Percentiles rank a stretch among this genome's conserved stretches.
phyloP scores from a whole-genome alignment of 1,140 invertebrate species.

The Aphelenchoides besseyi region DNA sequence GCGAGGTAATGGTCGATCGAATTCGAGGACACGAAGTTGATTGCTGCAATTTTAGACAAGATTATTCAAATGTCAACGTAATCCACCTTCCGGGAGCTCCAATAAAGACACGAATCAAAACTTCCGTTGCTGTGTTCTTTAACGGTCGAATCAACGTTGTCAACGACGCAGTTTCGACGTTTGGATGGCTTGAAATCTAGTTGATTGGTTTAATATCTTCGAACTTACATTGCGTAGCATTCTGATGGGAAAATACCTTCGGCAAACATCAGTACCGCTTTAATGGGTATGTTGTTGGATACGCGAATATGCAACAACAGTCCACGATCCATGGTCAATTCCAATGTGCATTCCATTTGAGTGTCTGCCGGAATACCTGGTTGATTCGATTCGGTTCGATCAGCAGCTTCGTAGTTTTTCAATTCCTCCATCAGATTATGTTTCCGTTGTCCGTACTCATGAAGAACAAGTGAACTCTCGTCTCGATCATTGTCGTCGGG shows the following conservation, averaged over 20 bases:
- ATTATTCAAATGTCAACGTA: background rate
- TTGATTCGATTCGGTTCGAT: conserved; percentile 12
- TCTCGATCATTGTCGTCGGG: conserved; percentile 19
- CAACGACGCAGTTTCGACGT: conserved; percentile 21
- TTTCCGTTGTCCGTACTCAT: conserved; percentile 46
- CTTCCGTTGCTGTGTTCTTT: conserved; percentile 18
- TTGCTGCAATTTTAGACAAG: conserved; percentile 28
- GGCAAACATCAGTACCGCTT: conserved; percentile 44
- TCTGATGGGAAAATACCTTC: conserved; percentile 51
- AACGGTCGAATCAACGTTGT: conserved; percentile 12
- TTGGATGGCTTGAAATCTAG: conserved; percentile 51
- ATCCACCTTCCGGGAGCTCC: conserved; percentile 15
- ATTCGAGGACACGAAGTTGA: conserved; percentile 46
- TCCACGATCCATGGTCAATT: conserved; percentile 37
- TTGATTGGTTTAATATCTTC: too few species aligned
- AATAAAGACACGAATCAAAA: conserved; percentile 19
- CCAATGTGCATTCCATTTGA: conserved; percentile 33
- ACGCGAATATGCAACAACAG: conserved; percentile 37
- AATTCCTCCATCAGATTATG: conserved; percentile 39
- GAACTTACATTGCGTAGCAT: conserved; percentile 43
- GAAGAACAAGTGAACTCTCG: conserved; percentile 26
- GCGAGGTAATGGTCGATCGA: conserved; percentile 39
- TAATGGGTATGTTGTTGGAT: conserved; percentile 44
- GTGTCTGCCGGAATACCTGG: conserved; percentile 39
- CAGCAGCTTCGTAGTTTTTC: conserved; percentile 42